Base-by-base conservation (phyloP, 2,888 invertebrate species). In the Drosophila cyrtoloma region DNA sequence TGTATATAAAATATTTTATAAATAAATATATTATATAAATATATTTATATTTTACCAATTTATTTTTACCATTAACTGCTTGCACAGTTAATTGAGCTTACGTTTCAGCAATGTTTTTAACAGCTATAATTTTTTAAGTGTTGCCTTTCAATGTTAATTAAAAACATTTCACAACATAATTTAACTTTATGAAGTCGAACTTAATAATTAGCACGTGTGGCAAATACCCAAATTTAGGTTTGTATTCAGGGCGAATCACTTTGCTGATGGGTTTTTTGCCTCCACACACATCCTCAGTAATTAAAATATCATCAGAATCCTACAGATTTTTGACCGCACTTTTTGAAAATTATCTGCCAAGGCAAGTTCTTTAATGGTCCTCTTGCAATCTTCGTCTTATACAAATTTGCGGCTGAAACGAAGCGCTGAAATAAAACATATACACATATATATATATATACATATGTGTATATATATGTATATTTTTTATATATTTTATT, bases 301-400 rank as follows among this genome's bases (percentile, higher is more conserved):
- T 62, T 79, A 64, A 62, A 57, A 33, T 71, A 69, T 69, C 71
- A 69, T 69, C 60, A 52, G 14, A 58, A 52, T 71, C 69, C 71
- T 52, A 51, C 28, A 30, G 35, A 59, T 71, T 59, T 71, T 59
- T 35, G 71, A 71, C 71, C 71, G 51, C 71, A 69, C 51, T 68
- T 75, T 68, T 62, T 16, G 9, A 58, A 58, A 61, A 61, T 32
- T 19, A 64, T 64, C 33, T 26, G 19, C 30, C 55, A 58, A 63
- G 28, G n/a, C 65, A 30, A 58, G 66, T 79, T 76, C 75, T 79
- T 75, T 67, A 75, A 75, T 79, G 71, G 26, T 47, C 44, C 30
- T 22, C 71, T 53, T 57, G 57, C 63, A 51, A 65, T 61, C 44
- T 77, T 58, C 26, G 44, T 44, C 44, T 33, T 32, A 37, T 56